A percentile compares a stretch with the other conserved stretches of the same genome.
Evolutionary conservation across 2,113 vertebrate genomes (phyloP).

Genomic region (Pholis gunnellus): DNA sequence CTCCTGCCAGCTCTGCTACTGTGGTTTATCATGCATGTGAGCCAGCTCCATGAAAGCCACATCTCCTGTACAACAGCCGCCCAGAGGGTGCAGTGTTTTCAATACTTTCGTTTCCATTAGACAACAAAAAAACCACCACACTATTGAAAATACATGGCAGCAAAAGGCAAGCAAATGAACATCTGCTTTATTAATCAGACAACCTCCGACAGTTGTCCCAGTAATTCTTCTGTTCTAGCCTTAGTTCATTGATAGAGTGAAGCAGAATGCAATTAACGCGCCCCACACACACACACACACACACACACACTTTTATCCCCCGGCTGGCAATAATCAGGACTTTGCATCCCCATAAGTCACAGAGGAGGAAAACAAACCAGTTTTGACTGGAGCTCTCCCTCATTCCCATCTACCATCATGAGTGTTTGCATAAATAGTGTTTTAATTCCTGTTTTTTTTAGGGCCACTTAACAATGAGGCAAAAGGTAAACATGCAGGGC

Average conservation of each 20-base stretch:
- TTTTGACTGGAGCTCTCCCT: conserved; percentile 17
- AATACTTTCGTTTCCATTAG: conserved; percentile 7
- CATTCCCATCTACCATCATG: conserved; percentile 8
- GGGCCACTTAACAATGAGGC: conserved; percentile 16
- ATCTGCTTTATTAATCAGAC: conserved; percentile 40
- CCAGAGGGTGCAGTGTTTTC: conserved; percentile 13
- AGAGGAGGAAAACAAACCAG: conserved; percentile 25
- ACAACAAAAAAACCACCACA: background rate
- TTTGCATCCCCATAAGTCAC: conserved; percentile 43
- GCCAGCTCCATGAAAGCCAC: conserved; percentile 11
- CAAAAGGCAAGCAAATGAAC: conserved; percentile 21
- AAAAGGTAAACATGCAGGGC: conserved; percentile 12
- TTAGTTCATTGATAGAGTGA: conserved; percentile 28
- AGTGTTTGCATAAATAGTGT: background rate
- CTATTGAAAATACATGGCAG: background rate
- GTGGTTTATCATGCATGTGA: conserved; percentile 24
- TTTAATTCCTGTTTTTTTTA: conserved; percentile 16
- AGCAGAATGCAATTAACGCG: conserved; percentile 46
- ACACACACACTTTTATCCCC: background rate
- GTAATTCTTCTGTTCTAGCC: conserved; percentile 33
- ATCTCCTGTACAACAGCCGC: conserved; percentile 28
- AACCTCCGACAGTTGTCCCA: conserved; percentile 30
- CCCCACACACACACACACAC: too few relatives aligned
- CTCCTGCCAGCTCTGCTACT: conserved; percentile 33
- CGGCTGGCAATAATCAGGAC: conserved; percentile 41